These are phyloP conservation scores for Xenopus laevis DNA, from an alignment of 2,113 vertebrate species.

Conservation along the genomic window DNA sequence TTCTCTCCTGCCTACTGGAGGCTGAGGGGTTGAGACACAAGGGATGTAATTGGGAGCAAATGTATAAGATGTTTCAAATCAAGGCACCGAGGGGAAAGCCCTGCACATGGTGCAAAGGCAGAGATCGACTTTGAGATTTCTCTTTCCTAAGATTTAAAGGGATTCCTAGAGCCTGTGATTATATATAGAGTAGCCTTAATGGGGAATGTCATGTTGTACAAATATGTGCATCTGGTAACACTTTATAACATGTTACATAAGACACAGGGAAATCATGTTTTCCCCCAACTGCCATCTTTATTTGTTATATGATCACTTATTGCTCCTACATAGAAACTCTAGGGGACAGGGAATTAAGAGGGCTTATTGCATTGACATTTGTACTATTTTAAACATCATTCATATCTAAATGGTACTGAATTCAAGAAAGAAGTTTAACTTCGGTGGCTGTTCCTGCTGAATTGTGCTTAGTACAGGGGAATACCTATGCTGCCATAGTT, in stretches of 20 bases:
- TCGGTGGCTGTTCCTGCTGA: no score
- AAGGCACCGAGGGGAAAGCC: not conserved
- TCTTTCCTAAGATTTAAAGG: not conserved
- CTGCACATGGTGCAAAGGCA: not conserved
- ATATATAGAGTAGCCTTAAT: conserved; percentile 10
- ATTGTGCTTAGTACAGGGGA: no score
- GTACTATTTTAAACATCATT: no score
- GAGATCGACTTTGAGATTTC: not conserved
- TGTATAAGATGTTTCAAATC: not conserved
- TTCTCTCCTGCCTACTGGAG: no score
- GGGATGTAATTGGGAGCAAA: not conserved
- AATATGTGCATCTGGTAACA: conserved; percentile 16
- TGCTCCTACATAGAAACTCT: not conserved
- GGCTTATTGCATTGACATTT: not conserved
- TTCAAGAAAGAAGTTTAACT: no score
- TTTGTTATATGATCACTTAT: not conserved
- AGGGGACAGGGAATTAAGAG: not conserved
- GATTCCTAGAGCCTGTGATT: not conserved
- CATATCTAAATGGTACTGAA: no score
- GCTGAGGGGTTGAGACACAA: no score
- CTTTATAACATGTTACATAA: conserved; percentile 19
- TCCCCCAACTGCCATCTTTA: not conserved
- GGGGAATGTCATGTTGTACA: conserved; percentile 17
- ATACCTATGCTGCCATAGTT: no score
- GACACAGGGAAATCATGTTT: not conserved